Evolutionary conservation across 2,113 vertebrate species (phyloP).

Genomic region (Nesogale talazaci): DNA sequence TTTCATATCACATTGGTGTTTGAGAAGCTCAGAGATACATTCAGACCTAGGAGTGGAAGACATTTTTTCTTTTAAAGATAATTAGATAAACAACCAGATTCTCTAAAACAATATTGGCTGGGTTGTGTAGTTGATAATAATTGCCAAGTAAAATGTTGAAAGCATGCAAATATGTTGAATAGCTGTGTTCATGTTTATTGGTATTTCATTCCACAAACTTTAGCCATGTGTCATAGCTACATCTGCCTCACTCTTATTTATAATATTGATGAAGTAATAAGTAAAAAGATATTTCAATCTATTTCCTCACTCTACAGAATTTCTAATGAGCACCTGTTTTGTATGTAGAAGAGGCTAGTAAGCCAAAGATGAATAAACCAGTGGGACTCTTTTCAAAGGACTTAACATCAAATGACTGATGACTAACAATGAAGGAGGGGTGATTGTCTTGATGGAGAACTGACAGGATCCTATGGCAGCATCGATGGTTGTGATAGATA

Average conservation of each 20-base stretch:
- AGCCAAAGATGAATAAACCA: neutral
- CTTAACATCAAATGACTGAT: neutral
- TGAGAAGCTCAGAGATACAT: neutral
- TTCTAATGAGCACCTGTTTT: neutral
- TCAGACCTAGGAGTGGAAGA: neutral
- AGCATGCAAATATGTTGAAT: neutral
- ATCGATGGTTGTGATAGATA: too few relatives aligned
- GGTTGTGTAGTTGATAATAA: neutral
- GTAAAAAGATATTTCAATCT: slow-evolving; percentile 29
- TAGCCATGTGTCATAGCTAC: neutral
- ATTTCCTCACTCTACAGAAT: neutral
- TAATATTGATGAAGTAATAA: slow-evolving; percentile 1
- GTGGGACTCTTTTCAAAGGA: neutral
- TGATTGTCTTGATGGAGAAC: neutral
- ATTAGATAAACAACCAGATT: neutral
- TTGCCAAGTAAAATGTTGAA: slow-evolving; percentile 27
- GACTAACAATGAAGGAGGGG: neutral
- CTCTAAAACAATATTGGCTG: neutral
- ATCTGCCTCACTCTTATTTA: neutral
- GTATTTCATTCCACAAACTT: slow-evolving; percentile 15
- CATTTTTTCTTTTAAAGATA: neutral
- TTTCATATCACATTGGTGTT: neutral
- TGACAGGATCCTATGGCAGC: too few relatives aligned
- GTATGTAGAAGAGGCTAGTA: neutral
- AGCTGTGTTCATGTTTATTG: neutral